Evolutionary conservation across 2,797 vertebrate genomes (phyloP).

Genomic region (Hirundo rustica): DNA sequence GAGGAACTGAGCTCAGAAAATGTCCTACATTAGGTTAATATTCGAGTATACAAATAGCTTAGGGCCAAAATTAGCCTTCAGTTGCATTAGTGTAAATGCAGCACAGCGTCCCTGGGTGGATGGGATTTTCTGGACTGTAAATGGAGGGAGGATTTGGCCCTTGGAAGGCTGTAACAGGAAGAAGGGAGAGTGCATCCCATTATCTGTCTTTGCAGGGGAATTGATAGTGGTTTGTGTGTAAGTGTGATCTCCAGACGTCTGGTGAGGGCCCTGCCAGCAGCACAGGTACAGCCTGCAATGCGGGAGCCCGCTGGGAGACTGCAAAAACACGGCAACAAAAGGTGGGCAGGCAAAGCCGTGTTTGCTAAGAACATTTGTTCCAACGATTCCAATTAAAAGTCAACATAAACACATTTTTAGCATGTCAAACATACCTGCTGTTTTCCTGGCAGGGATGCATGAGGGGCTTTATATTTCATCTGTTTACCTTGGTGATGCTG

Average conservation of each 20-base stretch:
- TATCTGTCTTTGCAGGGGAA: neutral
- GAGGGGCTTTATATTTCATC: neutral
- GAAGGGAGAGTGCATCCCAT: neutral
- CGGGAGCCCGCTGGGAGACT: neutral
- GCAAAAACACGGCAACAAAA: neutral
- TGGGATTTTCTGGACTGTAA: conserved; percentile 5
- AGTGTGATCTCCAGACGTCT: neutral
- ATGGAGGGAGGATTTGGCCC: neutral
- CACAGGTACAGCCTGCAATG: neutral
- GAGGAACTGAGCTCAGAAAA: conserved; percentile 35
- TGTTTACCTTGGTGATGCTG: neutral
- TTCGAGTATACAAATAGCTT: neutral
- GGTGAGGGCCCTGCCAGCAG: neutral
- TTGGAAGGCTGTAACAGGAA: neutral
- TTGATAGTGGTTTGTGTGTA: neutral
- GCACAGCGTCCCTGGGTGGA: neutral
- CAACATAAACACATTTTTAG: neutral
- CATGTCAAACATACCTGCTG: neutral
- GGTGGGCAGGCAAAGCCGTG: neutral
- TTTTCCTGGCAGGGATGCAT: neutral
- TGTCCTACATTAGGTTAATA: conserved; percentile 54
- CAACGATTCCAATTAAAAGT: neutral
- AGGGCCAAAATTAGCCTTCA: conserved; percentile 13
- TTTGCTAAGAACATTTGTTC: neutral
- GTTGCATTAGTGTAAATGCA: conserved; percentile 40